These are phyloP conservation scores for Pteropus alecto DNA, from an alignment of 2,113 vertebrate species.

Conservation along the genomic window DNA sequence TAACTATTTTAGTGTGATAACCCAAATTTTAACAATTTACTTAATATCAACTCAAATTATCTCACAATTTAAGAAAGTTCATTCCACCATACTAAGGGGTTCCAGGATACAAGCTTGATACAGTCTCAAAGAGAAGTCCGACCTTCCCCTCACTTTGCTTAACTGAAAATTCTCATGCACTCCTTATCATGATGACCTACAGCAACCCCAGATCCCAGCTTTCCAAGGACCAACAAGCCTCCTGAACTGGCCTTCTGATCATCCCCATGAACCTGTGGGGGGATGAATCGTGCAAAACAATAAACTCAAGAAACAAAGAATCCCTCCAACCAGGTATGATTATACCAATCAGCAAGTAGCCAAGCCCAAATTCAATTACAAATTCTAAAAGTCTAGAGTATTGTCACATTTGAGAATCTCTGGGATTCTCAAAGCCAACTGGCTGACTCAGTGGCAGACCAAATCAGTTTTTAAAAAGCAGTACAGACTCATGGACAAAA, in stretches of 20 bases:
- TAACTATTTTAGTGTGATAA: background rate
- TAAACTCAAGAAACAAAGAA: conserved; percentile 22
- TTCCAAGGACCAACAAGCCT: background rate
- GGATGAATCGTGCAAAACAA: background rate
- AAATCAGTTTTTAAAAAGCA: background rate
- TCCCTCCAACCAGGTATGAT: background rate
- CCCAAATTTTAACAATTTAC: background rate
- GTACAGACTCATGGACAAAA: background rate
- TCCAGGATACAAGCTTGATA: background rate
- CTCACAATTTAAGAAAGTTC: background rate
- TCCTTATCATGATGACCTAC: background rate
- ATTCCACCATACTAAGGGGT: background rate
- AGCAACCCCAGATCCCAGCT: background rate
- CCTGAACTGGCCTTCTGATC: background rate
- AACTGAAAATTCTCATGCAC: background rate
- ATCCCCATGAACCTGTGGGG: background rate
- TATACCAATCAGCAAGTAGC: background rate
- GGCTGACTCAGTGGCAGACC: background rate
- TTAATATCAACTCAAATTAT: background rate
- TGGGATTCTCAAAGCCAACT: background rate
- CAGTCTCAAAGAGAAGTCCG: background rate
- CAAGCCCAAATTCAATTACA: background rate
- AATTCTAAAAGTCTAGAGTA: background rate
- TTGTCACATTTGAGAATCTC: background rate
- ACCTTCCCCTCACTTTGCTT: background rate